phyloP scores from a whole-genome alignment of 2,113 vertebrate species.

The Tenrec ecaudatus region DNA sequence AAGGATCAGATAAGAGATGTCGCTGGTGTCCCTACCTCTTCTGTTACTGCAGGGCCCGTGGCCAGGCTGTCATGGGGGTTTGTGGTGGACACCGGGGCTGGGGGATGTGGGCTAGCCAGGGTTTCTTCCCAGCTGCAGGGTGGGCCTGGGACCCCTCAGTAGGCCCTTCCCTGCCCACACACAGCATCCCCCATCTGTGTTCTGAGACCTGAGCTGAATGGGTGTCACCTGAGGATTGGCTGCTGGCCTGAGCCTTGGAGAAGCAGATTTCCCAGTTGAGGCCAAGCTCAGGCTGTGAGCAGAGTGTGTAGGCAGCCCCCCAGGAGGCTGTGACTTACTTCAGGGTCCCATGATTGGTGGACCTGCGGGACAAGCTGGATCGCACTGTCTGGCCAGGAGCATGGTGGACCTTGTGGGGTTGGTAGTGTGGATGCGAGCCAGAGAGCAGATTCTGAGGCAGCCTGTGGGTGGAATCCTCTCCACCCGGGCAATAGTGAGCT shows the following conservation, averaged over 20 bases:
- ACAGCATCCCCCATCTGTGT: neutral
- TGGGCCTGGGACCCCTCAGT: neutral
- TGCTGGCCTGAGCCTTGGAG: neutral
- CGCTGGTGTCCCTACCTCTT: neutral
- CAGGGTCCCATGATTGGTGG: neutral
- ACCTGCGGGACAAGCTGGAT: neutral
- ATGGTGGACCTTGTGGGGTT: neutral
- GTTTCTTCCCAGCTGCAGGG: neutral
- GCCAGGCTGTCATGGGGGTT: neutral
- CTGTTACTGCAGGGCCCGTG: neutral
- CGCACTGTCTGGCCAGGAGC: neutral
- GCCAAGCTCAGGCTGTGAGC: fast-evolving
- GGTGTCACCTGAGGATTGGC: neutral
- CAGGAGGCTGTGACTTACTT: neutral
- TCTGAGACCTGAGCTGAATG: neutral
- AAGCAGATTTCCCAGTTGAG: neutral
- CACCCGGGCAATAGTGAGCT: neutral
- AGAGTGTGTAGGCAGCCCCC: neutral
- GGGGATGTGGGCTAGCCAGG: neutral
- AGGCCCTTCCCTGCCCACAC: neutral
- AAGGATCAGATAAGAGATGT: neutral
- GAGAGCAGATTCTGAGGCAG: neutral
- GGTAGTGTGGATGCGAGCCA: neutral
- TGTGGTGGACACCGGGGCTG: neutral
- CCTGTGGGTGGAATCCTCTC: too few relatives aligned